These are phyloP conservation scores for Amblyjoppa proteus DNA, from an alignment of 2,888 invertebrate genomes.

Conservation along the genomic window DNA sequence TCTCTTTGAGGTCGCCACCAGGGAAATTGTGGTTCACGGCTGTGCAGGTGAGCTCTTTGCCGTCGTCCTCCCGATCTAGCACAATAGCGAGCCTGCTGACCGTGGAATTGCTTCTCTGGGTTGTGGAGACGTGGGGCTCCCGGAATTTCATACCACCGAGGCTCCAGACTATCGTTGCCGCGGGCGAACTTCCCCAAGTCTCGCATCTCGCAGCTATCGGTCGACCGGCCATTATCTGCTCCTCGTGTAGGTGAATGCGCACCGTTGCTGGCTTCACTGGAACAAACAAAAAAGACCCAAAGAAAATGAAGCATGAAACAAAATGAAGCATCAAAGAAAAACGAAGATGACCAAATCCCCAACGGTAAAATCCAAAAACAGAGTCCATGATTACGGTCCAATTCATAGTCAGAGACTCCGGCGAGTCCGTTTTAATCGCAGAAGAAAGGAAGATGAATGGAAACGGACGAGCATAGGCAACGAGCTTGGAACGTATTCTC, in stretches of 20 bases:
- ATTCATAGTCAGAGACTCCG: background rate
- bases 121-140: conserved; percentile 88
- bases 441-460: background rate
- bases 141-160: conserved; percentile 90
- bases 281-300: conserved; percentile 63
- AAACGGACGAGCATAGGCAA: conserved; percentile 24
- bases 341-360: background rate
- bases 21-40: conserved; percentile 95
- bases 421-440: background rate
- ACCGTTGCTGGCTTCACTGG: conserved; percentile 93
- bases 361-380: background rate
- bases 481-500: conserved; percentile 15
- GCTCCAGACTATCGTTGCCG: conserved; percentile 93
- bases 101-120: conserved; percentile 88
- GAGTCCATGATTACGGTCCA: conserved; percentile 8
- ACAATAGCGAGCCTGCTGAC: conserved; percentile 90
- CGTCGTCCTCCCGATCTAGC: conserved; percentile 92
- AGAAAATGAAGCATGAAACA: too few species aligned
- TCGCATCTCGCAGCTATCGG: conserved; percentile 92
- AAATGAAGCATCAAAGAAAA: background rate
- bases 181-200: conserved; percentile 93
- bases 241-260: conserved; percentile 90
- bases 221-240: conserved; percentile 90
- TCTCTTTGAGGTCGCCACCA: conserved; percentile 92
- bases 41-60: conserved; percentile 92